These are phyloP conservation scores for Caenorhabditis sp. DNA, from an alignment of 2,888 invertebrate species.

Conservation along the genomic window DNA sequence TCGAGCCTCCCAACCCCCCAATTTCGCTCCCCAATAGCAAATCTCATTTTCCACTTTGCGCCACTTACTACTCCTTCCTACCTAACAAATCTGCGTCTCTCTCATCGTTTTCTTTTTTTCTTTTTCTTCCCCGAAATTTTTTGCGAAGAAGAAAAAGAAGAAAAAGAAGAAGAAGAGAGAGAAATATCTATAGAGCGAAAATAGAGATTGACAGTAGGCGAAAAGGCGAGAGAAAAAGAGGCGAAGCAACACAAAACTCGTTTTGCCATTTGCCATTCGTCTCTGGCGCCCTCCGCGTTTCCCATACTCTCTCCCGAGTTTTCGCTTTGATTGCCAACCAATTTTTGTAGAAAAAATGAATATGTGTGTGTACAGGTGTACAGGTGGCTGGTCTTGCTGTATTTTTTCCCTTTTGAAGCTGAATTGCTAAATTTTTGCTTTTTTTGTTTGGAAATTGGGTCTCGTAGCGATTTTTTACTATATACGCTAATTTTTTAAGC, in stretches of 20 bases:
- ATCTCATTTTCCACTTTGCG: not conserved
- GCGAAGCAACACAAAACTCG: no score
- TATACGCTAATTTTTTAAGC: no score
- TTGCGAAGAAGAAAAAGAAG: not conserved
- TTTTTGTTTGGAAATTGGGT: no score
- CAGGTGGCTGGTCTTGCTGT: not conserved
- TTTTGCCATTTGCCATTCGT: not conserved
- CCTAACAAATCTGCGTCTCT: not conserved
- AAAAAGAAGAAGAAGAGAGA: not conserved
- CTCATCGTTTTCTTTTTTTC: not conserved
- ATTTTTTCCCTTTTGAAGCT: not conserved
- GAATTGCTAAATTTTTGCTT: not conserved
- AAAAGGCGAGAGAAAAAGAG: no score
- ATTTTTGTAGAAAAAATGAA: slow-evolving; percentile 7
- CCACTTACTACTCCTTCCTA: not conserved
- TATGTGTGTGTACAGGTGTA: not conserved
- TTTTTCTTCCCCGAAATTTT: not conserved
- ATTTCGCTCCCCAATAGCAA: no score
- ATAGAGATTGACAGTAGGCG: no score
- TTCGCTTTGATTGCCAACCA: slow-evolving; percentile 6
- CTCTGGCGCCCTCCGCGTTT: not conserved
- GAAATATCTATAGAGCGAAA: no score
- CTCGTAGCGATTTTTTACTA: no score
- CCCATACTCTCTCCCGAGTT: not conserved
- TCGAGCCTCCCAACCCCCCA: no score